Evolutionary conservation across 2,113 vertebrate genomes (phyloP), one percentile per base, ranked within the genome.

Genomic region (Trachemys scripta): DNA sequence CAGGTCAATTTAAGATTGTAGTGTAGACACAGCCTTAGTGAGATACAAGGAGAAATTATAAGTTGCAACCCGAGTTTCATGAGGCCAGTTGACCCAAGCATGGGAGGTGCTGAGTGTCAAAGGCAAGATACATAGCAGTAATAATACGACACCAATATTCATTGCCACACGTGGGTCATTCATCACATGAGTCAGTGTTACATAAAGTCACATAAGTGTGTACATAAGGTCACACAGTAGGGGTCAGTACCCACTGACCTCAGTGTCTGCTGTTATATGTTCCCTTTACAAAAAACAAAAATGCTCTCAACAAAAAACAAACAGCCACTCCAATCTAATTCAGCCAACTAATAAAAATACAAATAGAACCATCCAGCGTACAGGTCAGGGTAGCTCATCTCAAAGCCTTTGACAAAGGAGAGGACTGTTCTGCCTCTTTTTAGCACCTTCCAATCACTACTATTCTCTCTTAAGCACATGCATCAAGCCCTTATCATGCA

Each of bases 271-370:
- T 31, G 9, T n/a, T 62, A 17, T 29, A 79, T 11, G 8, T 86
- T 80, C 72, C 5, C 5, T 83, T 89, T 85, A 8, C 3, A 76
- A 80, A 75, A 59, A 53, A 75, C 19, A 93, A 69, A 75, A 96
- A 81, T 3, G 3, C 6, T 50, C 20, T 17, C 57, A 90, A 16
- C 24, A 8, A 85, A 89, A 91, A 91, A 47, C 3, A 25, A 91
- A 47, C 3, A 25, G 56, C 13, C 3, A 86, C 0, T 1, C 10
- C 81, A 0, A 0, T 78, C 89, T 72, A 29, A 57, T 65, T 57
- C 24, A 42, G 35, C 10, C 12, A n/a, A 53, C 59, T 65, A 65
- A 65, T 11, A 57, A 57, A 57, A 49, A 49, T 27, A 49, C 92
- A 53, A 29, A 89, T 10, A 85, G 82, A 25, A 8, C 38, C 3